Conservation (phyloP, 1,140 invertebrate genomes). For the Drosophila setifemur region DNA sequence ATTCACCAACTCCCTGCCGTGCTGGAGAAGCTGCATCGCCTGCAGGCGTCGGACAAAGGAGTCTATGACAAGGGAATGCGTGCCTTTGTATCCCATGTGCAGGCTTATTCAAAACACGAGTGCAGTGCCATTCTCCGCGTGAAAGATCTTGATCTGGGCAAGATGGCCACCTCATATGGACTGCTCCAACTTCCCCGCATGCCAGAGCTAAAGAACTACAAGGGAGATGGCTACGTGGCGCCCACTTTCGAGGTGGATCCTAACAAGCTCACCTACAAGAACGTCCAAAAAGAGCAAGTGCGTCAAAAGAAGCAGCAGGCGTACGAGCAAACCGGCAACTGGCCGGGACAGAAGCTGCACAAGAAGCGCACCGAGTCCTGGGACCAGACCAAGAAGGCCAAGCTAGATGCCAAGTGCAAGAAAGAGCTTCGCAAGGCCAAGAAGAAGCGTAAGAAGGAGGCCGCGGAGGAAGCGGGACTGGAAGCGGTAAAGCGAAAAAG, state of each 20-base stretch:
- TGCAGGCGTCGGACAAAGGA: conserved; percentile 86
- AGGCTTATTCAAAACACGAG: conserved; percentile 97
- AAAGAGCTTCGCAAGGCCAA: conserved; percentile 86
- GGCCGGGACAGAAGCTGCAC: conserved; percentile 88
- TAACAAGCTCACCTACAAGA: conserved; percentile 91
- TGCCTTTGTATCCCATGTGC: conserved; percentile 97
- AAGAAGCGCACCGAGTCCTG: conserved; percentile 88
- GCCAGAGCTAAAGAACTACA: conserved; percentile 93
- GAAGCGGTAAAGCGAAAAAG: conserved; percentile 83
- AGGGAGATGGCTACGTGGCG: conserved; percentile 86
- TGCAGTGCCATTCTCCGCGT: conserved; percentile 94
- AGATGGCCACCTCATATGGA: conserved; percentile 94
- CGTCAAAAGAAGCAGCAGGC: conserved; percentile 88
- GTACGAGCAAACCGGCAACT: conserved; percentile 89
- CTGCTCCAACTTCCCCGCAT: conserved; percentile 95
- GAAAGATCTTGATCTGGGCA: conserved; percentile 95
- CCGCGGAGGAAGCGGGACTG: conserved; percentile 72
- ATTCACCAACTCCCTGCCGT: conserved; percentile 12
- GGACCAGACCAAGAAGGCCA: conserved; percentile 91
- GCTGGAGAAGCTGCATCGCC: conserved; percentile 58
- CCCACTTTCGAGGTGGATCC: conserved; percentile 87
- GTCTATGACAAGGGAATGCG: conserved; percentile 94
- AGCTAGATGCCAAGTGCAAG: conserved; percentile 86
- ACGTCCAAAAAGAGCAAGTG: conserved; percentile 90
- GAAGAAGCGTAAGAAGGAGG: conserved; percentile 82